These are phyloP conservation scores for Phocides pigmalion DNA, from an alignment of 1,140 invertebrate species.

Conservation along the genomic window DNA sequence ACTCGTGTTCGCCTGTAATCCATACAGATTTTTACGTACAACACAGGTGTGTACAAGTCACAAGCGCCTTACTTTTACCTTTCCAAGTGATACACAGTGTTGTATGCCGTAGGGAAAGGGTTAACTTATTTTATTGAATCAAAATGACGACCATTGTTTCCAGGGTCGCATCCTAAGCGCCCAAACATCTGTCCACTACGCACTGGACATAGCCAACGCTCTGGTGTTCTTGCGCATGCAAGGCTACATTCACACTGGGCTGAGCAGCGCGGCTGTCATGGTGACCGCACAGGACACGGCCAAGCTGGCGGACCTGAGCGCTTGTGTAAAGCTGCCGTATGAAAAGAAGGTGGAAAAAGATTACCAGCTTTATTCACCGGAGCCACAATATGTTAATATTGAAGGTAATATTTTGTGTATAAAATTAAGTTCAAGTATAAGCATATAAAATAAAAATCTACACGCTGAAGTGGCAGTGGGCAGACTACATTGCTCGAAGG, in stretches of 20 bases:
- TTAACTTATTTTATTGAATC: too few species aligned
- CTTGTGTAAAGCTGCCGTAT: conserved; percentile 52
- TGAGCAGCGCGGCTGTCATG: conserved; percentile 66
- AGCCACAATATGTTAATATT: conserved; percentile 72
- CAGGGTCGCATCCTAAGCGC: conserved; percentile 71
- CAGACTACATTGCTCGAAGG: too few species aligned
- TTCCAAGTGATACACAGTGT: too few species aligned
- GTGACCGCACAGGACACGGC: conserved; percentile 69
- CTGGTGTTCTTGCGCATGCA: conserved; percentile 74
- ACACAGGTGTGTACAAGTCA: too few species aligned
- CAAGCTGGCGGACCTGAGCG: conserved; percentile 68
- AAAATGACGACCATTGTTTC: too few species aligned
- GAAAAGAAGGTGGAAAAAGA: conserved; percentile 43
- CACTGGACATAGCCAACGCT: conserved; percentile 70
- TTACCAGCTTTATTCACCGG: conserved; percentile 58
- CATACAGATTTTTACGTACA: too few species aligned
- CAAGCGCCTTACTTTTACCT: too few species aligned
- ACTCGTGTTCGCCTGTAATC: too few species aligned
- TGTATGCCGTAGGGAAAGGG: too few species aligned
- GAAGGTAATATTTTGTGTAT: conserved; percentile 47
- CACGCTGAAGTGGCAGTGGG: too few species aligned
- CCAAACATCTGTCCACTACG: conserved; percentile 68
- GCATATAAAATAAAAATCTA: too few species aligned
- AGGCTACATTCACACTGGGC: conserved; percentile 70
- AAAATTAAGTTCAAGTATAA: too few species aligned